These are phyloP conservation scores for Dolichallabes microphthalmus DNA, from an alignment of 2,113 vertebrate genomes.

Conservation along the genomic window DNA sequence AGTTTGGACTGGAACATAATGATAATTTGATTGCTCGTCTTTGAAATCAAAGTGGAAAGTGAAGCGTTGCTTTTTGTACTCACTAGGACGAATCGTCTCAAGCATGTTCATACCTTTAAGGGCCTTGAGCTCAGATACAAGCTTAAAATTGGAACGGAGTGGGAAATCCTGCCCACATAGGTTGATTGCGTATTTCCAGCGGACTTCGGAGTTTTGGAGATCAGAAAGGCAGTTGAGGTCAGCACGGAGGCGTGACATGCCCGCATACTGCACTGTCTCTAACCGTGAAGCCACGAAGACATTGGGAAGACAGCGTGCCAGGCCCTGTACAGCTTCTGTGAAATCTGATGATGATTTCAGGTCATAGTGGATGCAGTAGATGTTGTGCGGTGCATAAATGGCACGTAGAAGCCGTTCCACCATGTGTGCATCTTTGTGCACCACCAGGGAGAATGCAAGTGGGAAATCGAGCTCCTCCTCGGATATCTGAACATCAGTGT, in stretches of 20 bases:
- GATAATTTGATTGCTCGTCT: constrained; percentile 74
- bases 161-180: constrained; percentile 94
- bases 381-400: constrained; percentile 82
- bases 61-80: constrained; percentile 81
- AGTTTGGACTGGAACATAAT: constrained; percentile 77
- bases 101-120: constrained; percentile 85
- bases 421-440: constrained; percentile 89
- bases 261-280: constrained; percentile 84
- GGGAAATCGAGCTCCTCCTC: constrained; percentile 78
- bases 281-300: constrained; percentile 85
- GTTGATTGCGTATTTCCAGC: constrained; percentile 90
- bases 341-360: constrained; percentile 79
- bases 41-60: constrained; percentile 76
- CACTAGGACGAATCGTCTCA: constrained; percentile 80
- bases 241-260: constrained; percentile 86
- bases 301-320: constrained; percentile 83
- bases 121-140: constrained; percentile 80
- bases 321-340: constrained; percentile 77
- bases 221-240: constrained; percentile 90
- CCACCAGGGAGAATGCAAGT: constrained; percentile 87
- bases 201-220: constrained; percentile 76
- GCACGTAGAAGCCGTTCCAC: constrained; percentile 87
- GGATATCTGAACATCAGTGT: constrained; percentile 71
- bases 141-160: constrained; percentile 82
- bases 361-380: constrained; percentile 94